A percentile compares a stretch with the other conserved stretches of the same genome.
phyloP scores from a whole-genome alignment of 2,113 vertebrate genomes.

The Symphodus melops region DNA sequence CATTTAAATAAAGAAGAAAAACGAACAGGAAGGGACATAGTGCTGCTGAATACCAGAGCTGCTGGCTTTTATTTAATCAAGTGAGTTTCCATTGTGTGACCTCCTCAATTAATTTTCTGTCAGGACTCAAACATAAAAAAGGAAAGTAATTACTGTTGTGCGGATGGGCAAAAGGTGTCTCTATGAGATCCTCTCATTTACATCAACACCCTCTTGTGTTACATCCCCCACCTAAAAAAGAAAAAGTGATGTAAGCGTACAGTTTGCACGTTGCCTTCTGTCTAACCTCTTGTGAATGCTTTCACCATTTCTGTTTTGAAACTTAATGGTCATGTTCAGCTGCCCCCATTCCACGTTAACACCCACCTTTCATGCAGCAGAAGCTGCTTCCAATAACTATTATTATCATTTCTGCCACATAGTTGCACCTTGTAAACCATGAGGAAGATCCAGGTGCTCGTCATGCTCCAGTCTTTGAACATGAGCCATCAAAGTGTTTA shows the following conservation, averaged over 20 bases:
- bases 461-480: constrained; percentile 55
- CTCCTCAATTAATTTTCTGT: constrained; percentile 20
- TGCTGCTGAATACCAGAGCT: not conserved
- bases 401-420: constrained; percentile 66
- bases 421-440: constrained; percentile 46
- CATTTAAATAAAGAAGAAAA: constrained; percentile 22
- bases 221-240: not conserved
- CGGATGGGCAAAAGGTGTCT: not conserved
- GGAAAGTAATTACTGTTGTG: not conserved
- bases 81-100: constrained; percentile 21
- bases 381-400: constrained; percentile 62
- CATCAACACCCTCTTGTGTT: not conserved
- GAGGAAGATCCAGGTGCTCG: constrained; percentile 68
- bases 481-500: constrained; percentile 53
- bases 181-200: too few species aligned
- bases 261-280: not conserved
- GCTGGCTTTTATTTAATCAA: constrained; percentile 32
- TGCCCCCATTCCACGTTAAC: constrained; percentile 48
- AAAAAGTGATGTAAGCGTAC: not conserved
- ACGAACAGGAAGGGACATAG: not conserved
- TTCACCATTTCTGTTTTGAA: constrained; percentile 39
- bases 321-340: constrained; percentile 46
- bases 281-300: constrained; percentile 9
- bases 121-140: not conserved
- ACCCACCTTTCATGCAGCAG: constrained; percentile 55